phyloP scores from a whole-genome alignment of 2,113 vertebrate genomes.

The Corvus cornix region DNA sequence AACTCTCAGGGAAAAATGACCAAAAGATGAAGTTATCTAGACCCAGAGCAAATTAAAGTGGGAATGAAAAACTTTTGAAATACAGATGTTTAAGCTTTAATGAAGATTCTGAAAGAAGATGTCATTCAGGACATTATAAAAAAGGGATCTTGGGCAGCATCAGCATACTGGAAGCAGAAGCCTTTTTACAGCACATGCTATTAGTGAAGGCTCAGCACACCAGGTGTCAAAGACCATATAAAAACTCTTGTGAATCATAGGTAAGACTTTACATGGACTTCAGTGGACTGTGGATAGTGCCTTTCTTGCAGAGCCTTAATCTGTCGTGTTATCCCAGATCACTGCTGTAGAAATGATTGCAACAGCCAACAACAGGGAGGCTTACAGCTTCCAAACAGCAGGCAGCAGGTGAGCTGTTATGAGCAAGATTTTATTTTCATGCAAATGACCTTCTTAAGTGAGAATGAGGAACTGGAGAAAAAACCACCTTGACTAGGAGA shows the following conservation, averaged over 20 bases:
- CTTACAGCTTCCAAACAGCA: slow-evolving; percentile 26
- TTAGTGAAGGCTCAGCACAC: not conserved
- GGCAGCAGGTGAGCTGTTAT: slow-evolving; percentile 53
- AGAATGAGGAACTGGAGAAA: slow-evolving; percentile 24
- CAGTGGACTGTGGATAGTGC: not conserved
- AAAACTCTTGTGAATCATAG: not conserved
- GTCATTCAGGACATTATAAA: not conserved
- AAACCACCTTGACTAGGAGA: slow-evolving; percentile 23
- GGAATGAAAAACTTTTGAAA: not conserved
- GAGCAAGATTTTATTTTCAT: slow-evolving; percentile 61
- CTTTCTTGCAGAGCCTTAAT: not conserved
- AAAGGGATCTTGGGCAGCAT: not conserved
- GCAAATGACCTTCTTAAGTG: slow-evolving; percentile 60
- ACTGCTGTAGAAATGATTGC: slow-evolving; percentile 25
- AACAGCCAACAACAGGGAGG: not conserved
- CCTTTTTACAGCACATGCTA: not conserved
- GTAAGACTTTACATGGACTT: not conserved
- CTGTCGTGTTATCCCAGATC: not conserved
- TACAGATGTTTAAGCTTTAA: not conserved
- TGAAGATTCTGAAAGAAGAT: slow-evolving; percentile 4
- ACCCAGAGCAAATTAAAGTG: not conserved
- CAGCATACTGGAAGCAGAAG: not conserved
- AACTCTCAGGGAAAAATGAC: not conserved
- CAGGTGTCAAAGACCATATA: not conserved
- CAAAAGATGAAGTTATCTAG: slow-evolving; percentile 15